phyloP scores from a whole-genome alignment of 2,888 invertebrate genomes.

The Eremobia ochroleuca region DNA sequence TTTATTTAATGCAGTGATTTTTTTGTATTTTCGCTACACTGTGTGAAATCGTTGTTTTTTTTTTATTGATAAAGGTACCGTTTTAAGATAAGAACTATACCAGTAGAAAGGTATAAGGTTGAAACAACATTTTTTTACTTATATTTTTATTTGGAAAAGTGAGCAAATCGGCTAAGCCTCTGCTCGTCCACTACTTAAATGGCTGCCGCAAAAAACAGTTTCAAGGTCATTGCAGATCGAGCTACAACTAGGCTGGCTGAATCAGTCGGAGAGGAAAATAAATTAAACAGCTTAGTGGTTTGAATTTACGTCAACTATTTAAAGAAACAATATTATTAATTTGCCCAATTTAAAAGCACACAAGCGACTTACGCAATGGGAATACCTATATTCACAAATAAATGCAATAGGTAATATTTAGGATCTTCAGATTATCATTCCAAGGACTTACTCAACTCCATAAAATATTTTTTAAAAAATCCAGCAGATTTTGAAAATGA shows the following conservation, averaged over 20 bases:
- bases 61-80: not conserved
- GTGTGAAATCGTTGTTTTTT: no score
- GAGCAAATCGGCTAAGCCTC: no score
- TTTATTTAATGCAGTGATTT: no score
- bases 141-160: not conserved
- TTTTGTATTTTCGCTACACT: no score
- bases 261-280: not conserved
- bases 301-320: not conserved
- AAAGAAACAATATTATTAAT: not conserved
- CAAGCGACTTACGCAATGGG: not conserved
- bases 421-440: not conserved
- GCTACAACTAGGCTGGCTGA: not conserved
- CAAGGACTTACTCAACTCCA: not conserved
- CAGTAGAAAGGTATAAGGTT: not conserved
- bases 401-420: not conserved
- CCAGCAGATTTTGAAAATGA: conserved; percentile 75
- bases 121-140: not conserved
- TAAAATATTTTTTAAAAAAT: conserved; percentile 51
- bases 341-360: not conserved
- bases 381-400: not conserved
- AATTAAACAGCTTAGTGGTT: not conserved
- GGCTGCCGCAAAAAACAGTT: no score
- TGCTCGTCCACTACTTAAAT: no score
- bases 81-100: not conserved
- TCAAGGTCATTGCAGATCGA: not conserved